Evolutionary conservation across 2,797 vertebrate species (phyloP).

Genomic region (Cirrhinus molitorella): DNA sequence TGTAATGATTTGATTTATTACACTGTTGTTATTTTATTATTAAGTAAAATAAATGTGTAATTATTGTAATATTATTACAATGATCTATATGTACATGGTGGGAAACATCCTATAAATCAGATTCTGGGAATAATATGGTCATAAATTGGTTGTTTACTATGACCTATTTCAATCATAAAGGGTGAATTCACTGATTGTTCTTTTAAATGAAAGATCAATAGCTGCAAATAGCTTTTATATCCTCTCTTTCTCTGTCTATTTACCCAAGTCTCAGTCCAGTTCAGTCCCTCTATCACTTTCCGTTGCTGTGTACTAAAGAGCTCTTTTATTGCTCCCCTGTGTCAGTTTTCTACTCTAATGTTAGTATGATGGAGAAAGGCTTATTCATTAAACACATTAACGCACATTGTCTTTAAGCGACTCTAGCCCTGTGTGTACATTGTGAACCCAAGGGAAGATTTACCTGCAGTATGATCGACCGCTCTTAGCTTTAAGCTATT

Average conservation of each 20-base stretch:
- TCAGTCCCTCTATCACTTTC: slow-evolving; percentile 5
- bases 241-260: not conserved
- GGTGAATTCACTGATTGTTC: not conserved
- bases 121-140: not conserved
- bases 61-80: too few relatives aligned
- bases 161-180: not conserved
- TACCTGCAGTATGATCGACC: slow-evolving; percentile 6
- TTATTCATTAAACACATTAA: slow-evolving; percentile 27
- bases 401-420: slow-evolving; percentile 9
- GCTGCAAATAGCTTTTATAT: slow-evolving; percentile 3
- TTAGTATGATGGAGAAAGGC: slow-evolving; percentile 32
- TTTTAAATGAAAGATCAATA: slow-evolving; percentile 19
- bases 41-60: too few relatives aligned
- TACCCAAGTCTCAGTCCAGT: not conserved
- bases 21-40: too few relatives aligned
- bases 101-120: too few relatives aligned
- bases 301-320: slow-evolving; percentile 25
- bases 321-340: slow-evolving; percentile 38
- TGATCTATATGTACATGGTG: too few relatives aligned
- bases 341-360: slow-evolving; percentile 15
- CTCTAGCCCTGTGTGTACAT: not conserved
- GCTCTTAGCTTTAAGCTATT: not conserved
- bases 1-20: too few relatives aligned
- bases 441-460: slow-evolving; percentile 12
- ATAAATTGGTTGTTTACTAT: not conserved